Evolutionary conservation across 30 jellyfish, hydroid and myxozoan genomes (phyloP), one percentile per base, ranked within the genome.

Genomic region (Aurelia aurita): DNA sequence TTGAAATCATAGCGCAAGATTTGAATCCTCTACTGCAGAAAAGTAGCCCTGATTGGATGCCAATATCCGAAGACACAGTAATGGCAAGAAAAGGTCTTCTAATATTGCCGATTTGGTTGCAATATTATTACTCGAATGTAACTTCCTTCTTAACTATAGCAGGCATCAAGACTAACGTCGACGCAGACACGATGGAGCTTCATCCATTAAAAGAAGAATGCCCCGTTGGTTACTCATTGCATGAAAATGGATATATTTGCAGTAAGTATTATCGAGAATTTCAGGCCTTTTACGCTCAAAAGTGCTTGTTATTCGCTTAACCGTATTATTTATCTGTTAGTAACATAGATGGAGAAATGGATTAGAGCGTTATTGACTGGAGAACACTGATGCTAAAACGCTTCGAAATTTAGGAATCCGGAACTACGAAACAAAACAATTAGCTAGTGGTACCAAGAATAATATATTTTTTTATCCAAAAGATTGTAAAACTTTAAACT

Each of bases 31-130:
- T 66, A 2, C 84, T 87, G 7, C 61, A 47, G 47, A 46, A 14
- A 10, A 13, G n/a, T 35, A 15, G 20, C 47, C 47, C 69, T 7
- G 85, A 78, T 71, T 87, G 96, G 96, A 81, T 77, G 20, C 23
- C 72, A 19, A 65, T 87, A 21, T 78, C 96, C 12, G 86, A 77
- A 45, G 87, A 76, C 19, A 29, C 79, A 19, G 89, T 79, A 28
- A 70, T 75, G 87, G 91, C 89, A 26, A 57, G 96, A 51, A 81
- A 79, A 60, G 88, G 89, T 45, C 78, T 87, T 15, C 87, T 87
- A 1, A 70, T 46, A 20, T 44, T 71, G 20, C 82, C 96, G 4
- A 19, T 87, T 10, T 81, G 89, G 89, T 21, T 87, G 87, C 82
- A 87, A 15, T 39, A 55, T 47, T 28, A 45, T 22, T 69, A 57